Evolutionary conservation across 1,140 invertebrate genomes (phyloP).

Genomic region (Phocides pigmalion): DNA sequence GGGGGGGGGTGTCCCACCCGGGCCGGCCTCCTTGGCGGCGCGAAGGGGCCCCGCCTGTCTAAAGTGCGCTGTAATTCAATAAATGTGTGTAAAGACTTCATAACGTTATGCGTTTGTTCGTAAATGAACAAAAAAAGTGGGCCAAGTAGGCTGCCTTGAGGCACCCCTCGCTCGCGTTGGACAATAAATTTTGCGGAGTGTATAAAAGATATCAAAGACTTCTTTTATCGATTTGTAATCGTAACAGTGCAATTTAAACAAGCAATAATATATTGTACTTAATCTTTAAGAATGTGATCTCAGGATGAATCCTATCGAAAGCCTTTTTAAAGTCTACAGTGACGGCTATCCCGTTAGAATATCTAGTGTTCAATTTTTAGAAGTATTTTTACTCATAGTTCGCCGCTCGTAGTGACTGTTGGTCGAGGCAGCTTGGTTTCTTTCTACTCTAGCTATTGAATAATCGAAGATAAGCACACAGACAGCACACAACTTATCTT

Average conservation of each 20-base stretch:
- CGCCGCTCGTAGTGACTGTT: conserved; percentile 74
- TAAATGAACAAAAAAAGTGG: conserved; percentile 47
- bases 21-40: conserved; percentile 80
- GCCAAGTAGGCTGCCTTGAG: conserved; percentile 57
- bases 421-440: conserved; percentile 67
- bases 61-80: conserved; percentile 50
- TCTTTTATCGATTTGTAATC: conserved; percentile 64
- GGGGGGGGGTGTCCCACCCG: conserved; percentile 80
- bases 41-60: conserved; percentile 78
- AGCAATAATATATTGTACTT: conserved; percentile 81
- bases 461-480: conserved; percentile 71
- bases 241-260: conserved; percentile 80
- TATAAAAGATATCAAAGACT: conserved; percentile 69
- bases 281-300: conserved; percentile 81
- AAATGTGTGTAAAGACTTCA: conserved; percentile 46
- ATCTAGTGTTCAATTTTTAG: conserved; percentile 78
- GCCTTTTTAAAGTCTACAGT: conserved; percentile 69
- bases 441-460: conserved; percentile 66
- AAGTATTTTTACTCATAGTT: conserved; percentile 77
- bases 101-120: conserved; percentile 48
- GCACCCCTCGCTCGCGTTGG: conserved; percentile 54
- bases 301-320: conserved; percentile 78
- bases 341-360: conserved; percentile 73
- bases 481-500: conserved; percentile 73
- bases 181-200: conserved; percentile 62